phyloP scores from a whole-genome alignment of 2,888 invertebrate genomes.

The Xiphydria camelus region DNA sequence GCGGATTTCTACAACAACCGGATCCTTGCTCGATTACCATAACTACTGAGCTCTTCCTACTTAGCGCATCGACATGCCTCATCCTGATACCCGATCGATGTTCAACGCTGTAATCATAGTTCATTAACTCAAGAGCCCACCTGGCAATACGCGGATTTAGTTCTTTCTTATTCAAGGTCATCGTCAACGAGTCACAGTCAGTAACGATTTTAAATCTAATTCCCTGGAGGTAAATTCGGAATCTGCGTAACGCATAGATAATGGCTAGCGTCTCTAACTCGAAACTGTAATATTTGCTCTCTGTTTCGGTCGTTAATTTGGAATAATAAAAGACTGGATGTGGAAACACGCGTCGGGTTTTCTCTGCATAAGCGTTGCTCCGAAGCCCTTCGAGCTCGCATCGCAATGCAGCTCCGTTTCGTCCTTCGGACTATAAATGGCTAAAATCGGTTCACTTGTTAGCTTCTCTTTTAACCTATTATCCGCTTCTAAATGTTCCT shows the following conservation, averaged over 20 bases:
- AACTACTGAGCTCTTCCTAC: constrained; percentile 12
- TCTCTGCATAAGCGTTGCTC: constrained; percentile 41
- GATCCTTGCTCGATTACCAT: constrained; percentile 2
- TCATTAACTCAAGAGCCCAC: constrained; percentile 35
- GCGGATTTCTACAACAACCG: background rate
- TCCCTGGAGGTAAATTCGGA: constrained; percentile 34
- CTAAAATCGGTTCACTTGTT: constrained; percentile 30
- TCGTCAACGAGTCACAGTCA: constrained; percentile 35
- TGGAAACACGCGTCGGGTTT: constrained; percentile 31
- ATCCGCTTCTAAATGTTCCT: constrained; percentile 24
- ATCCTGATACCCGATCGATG: constrained; percentile 30
- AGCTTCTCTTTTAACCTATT: constrained; percentile 23
- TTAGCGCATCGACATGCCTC: constrained; percentile 38
- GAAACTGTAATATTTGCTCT: constrained; percentile 42
- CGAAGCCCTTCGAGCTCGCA: constrained; percentile 41
- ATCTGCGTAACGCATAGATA: constrained; percentile 32
- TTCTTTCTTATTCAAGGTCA: constrained; percentile 36
- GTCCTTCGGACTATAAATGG: constrained; percentile 36
- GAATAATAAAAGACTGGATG: constrained; percentile 45
- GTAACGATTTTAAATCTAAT: constrained; percentile 38
- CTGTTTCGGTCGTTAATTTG: constrained; percentile 34
- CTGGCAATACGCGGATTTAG: constrained; percentile 37
- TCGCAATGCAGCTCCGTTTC: constrained; percentile 49
- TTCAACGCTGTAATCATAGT: constrained; percentile 29
- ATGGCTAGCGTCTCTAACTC: constrained; percentile 39